These are phyloP conservation scores for Tachysurus fulvidraco DNA, from an alignment of 2,113 vertebrate genomes.

Conservation along the genomic window DNA sequence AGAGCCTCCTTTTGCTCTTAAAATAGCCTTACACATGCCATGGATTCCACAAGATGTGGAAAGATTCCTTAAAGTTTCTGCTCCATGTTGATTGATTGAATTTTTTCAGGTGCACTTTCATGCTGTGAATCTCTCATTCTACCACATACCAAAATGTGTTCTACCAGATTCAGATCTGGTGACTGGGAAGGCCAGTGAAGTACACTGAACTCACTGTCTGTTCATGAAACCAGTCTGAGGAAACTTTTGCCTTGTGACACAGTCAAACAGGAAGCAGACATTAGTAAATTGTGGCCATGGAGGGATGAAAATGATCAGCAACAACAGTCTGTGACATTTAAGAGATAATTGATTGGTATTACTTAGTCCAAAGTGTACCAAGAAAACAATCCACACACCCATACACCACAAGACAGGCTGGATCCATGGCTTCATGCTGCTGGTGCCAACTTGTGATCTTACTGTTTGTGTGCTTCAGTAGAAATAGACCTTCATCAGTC, in stretches of 20 bases:
- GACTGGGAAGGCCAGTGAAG: background rate
- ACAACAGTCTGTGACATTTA: background rate
- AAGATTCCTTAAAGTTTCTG: background rate
- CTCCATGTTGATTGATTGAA: background rate
- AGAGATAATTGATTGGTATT: background rate
- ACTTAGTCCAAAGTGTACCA: background rate
- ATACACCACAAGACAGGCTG: background rate
- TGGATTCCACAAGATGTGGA: background rate
- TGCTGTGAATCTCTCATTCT: background rate
- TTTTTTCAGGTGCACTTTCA: background rate
- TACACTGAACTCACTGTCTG: background rate
- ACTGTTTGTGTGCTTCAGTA: no score
- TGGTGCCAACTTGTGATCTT: no score
- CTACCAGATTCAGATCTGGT: background rate
- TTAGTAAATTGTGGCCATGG: background rate
- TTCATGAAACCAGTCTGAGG: background rate
- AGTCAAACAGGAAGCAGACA: background rate
- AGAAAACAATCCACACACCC: background rate
- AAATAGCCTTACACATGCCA: background rate
- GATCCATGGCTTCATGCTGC: background rate
- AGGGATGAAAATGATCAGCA: background rate
- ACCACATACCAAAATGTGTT: background rate
- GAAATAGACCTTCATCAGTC: no score
- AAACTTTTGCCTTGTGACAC: background rate
- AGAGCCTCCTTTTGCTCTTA: background rate